Conservation (phyloP, 2,113 vertebrate species). For the Lophochroa leadbeateri region DNA sequence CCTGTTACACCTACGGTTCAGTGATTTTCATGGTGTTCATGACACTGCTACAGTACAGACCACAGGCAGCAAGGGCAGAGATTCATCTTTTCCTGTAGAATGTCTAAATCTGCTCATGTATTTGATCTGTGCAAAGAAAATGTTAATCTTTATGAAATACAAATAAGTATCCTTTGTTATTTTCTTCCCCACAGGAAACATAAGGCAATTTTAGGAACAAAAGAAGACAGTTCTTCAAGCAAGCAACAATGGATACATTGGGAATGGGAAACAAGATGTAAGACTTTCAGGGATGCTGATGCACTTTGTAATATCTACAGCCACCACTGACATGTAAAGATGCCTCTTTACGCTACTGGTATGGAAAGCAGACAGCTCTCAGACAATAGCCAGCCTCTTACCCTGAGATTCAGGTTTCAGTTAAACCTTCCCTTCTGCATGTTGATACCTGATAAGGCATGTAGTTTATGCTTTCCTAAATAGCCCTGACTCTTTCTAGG, state of each 20-base stretch:
- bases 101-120: not conserved
- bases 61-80: not conserved
- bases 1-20: not conserved
- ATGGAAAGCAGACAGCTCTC: not conserved
- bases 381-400: not conserved
- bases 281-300: not conserved
- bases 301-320: not conserved
- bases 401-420: not conserved
- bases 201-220: not conserved
- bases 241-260: not conserved
- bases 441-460: not conserved
- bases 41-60: not conserved
- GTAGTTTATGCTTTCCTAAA: not conserved
- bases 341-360: not conserved
- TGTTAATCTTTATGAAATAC: not conserved
- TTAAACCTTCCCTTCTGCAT: not conserved
- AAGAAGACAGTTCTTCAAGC: constrained; percentile 1
- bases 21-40: not conserved
- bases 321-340: not conserved
- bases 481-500: not conserved
- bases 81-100: not conserved
- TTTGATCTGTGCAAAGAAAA: not conserved
- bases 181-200: not conserved
- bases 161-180: not conserved
- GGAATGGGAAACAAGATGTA: constrained; percentile 40